A percentile compares a stretch with the other conserved stretches of the same genome.
phyloP scores from a whole-genome alignment of 2,113 vertebrate genomes.

The Engraulis encrasicolus region DNA sequence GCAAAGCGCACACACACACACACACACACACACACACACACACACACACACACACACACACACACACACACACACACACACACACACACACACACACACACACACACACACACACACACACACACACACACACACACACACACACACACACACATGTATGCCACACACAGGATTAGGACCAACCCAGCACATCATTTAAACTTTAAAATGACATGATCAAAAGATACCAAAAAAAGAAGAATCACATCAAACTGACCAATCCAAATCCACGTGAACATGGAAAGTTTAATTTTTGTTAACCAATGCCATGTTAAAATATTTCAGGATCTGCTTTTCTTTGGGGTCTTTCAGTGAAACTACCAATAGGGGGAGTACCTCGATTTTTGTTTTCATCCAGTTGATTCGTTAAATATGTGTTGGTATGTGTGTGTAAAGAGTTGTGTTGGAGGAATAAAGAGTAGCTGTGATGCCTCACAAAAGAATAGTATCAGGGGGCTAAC shows the following conservation, averaged over 20 bases:
- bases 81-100: too few relatives aligned
- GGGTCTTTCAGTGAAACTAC: too few relatives aligned
- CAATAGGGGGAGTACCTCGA: too few relatives aligned
- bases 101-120: neutral
- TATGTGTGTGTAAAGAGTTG: neutral
- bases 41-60: constrained; percentile 2
- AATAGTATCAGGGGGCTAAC: constrained; percentile 2
- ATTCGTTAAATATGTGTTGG: neutral
- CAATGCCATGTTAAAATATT: too few relatives aligned
- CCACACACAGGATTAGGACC: neutral
- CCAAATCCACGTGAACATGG: neutral
- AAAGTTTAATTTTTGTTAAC: neutral
- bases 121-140: too few relatives aligned
- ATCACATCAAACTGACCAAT: too few relatives aligned
- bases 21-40: constrained; percentile 6
- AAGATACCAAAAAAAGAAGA: neutral
- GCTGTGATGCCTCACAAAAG: constrained; percentile 5
- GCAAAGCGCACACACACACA: constrained; percentile 38
- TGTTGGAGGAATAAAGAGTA: neutral
- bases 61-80: neutral
- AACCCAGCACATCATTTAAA: neutral
- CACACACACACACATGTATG: neutral
- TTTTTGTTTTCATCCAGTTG: too few relatives aligned
- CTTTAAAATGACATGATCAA: neutral
- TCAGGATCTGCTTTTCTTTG: too few relatives aligned